Percentiles rank a stretch among this genome's conserved stretches.
Conservation (phyloP, 2,888 invertebrate species). For the Drosophila sordidula region DNA sequence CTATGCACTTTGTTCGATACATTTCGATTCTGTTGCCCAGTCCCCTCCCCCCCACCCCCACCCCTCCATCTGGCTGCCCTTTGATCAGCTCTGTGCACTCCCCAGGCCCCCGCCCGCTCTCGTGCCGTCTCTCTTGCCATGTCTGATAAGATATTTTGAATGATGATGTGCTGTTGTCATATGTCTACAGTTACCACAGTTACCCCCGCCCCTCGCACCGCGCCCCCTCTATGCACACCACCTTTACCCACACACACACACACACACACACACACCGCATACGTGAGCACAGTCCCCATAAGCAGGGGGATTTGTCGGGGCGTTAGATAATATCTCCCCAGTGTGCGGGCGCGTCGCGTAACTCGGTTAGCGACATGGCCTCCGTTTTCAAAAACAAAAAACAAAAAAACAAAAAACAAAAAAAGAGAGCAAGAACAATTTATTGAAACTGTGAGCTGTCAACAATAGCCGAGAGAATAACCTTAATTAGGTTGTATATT, state of each 20-base stretch:
- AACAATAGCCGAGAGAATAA: constrained; percentile 8
- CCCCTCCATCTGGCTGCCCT: neutral
- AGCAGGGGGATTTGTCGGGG: constrained; percentile 72
- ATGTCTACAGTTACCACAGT: constrained; percentile 49
- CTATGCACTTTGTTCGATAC: constrained; percentile 61
- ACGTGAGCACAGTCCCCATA: constrained; percentile 30
- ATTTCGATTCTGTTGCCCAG: constrained; percentile 39
- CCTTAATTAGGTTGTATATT: constrained; percentile 17
- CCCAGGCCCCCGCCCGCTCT: neutral
- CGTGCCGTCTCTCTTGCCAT: constrained; percentile 9
- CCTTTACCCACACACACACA: neutral
- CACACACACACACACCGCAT: constrained; percentile 4
- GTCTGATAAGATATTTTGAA: constrained; percentile 81
- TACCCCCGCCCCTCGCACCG: neutral
- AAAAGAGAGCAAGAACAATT: constrained; percentile 10
- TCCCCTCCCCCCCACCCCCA: neutral
- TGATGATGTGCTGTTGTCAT: constrained; percentile 81
- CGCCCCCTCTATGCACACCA: neutral
- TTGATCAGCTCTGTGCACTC: constrained; percentile 1
- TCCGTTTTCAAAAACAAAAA: constrained; percentile 30
- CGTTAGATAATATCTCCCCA: constrained; percentile 71
- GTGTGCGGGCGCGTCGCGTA: constrained; percentile 58
- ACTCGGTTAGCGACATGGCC: constrained; percentile 57
- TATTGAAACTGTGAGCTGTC: constrained; percentile 32
- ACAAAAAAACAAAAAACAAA: constrained; percentile 3